These are phyloP conservation scores for Ctenochaetus hawaiiensis DNA, from an alignment of 2,797 vertebrate genomes.

Conservation along the genomic window DNA sequence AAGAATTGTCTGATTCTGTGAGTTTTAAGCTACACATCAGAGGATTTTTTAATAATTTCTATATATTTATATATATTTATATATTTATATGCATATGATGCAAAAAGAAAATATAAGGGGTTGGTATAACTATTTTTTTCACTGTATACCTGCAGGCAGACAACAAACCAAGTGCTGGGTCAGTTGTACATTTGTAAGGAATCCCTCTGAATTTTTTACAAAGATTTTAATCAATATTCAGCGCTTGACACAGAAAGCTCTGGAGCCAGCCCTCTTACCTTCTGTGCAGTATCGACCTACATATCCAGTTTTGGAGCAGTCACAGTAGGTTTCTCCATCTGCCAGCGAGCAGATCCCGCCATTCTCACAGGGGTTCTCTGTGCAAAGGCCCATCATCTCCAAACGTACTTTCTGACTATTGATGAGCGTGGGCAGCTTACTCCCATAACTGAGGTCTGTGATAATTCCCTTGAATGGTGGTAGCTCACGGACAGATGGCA, in stretches of 20 bases:
- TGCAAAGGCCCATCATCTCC: constrained; percentile 94
- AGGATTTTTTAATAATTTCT: constrained; percentile 22
- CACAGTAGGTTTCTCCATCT: constrained; percentile 93
- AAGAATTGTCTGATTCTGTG: constrained; percentile 34
- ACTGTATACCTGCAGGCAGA: constrained; percentile 26
- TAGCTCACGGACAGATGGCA: constrained; percentile 89
- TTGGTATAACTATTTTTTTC: neutral
- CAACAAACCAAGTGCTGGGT: constrained; percentile 19
- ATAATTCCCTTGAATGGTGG: constrained; percentile 94
- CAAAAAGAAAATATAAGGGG: neutral
- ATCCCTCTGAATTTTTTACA: constrained; percentile 53
- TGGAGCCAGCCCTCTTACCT: constrained; percentile 89
- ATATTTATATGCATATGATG: neutral
- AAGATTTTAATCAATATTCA: constrained; percentile 63
- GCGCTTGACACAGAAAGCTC: constrained; percentile 59
- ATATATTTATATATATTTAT: neutral
- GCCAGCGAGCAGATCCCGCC: constrained; percentile 94
- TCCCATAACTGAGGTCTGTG: constrained; percentile 93
- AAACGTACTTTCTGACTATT: constrained; percentile 91
- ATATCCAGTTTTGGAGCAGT: constrained; percentile 96
- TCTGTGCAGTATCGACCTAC: constrained; percentile 94
- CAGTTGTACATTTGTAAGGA: constrained; percentile 33
- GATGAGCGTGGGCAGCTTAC: constrained; percentile 91
- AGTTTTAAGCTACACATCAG: constrained; percentile 19
- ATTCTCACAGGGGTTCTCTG: constrained; percentile 95